phyloP scores from a whole-genome alignment of 2,888 invertebrate species.

The Pterostichus madidus region DNA sequence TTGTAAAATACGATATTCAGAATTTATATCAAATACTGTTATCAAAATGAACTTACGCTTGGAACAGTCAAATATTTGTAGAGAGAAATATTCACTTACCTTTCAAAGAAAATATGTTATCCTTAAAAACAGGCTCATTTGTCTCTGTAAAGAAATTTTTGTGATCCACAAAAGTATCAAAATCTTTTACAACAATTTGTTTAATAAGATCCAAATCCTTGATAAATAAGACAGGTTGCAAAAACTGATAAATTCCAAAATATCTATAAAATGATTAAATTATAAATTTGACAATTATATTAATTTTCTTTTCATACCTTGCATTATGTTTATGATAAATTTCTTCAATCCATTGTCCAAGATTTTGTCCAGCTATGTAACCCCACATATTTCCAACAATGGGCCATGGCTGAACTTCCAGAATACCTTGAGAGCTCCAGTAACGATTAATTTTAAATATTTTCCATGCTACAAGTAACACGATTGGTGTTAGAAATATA shows the following conservation, averaged over 20 bases:
- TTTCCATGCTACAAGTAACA: background rate
- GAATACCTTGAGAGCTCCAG: slow-evolving; percentile 10
- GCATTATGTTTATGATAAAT: slow-evolving; percentile 42
- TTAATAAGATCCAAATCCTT: slow-evolving; percentile 80
- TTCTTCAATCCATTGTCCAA: slow-evolving; percentile 3
- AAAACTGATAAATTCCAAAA: slow-evolving; percentile 66
- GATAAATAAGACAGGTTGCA: slow-evolving; percentile 76
- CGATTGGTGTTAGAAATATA: background rate
- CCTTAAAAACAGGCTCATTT: slow-evolving; percentile 77
- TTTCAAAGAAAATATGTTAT: slow-evolving; percentile 68
- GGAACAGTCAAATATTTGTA: too few relatives aligned
- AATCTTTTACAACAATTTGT: slow-evolving; percentile 79
- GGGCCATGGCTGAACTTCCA: background rate
- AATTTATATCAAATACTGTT: too few relatives aligned
- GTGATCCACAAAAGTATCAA: slow-evolving; percentile 79
- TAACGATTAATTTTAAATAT: slow-evolving; percentile 2
- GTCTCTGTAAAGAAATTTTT: slow-evolving; percentile 69
- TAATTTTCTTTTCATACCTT: slow-evolving; percentile 27
- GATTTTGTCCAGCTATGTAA: background rate
- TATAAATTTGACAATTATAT: background rate
- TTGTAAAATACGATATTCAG: too few relatives aligned
- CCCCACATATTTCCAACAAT: slow-evolving; percentile 41
- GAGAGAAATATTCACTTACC: slow-evolving; percentile 47
- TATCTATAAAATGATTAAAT: slow-evolving; percentile 42
- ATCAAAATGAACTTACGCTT: too few relatives aligned